Base-by-base conservation (phyloP, 1,140 invertebrate species). In the Teleopsis dalmanni region DNA sequence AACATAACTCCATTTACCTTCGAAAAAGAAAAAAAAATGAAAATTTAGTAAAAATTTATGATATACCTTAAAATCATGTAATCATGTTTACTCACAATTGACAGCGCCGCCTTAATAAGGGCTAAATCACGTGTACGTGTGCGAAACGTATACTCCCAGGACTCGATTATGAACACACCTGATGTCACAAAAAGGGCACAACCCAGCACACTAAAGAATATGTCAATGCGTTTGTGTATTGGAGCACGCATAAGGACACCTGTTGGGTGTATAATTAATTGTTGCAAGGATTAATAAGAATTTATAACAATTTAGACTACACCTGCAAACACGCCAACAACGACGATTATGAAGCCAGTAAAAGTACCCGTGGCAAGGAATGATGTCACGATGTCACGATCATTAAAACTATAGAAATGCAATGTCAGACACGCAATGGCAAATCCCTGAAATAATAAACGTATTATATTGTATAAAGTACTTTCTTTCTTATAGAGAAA, bases 141-240 rank as follows among this genome's bases (percentile, higher is more conserved):
- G 3, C 67, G 50, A 47, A 70, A 70, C 2, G 67, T 64, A 42
- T 65, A 63, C 47, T 62, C 58, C 26, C 65, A 55, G 51, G 80
- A 68, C 50, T 80, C 68, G 62, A 88, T 84, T 14, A 82, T 75
- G 5, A 88, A 59, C 1, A 80, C 76, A 18, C 85, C 86, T 16
- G 78, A 77, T 6, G 80, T 76, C 18, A 88, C 74, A 62, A 87
- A 89, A 0, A 87, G 58, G 0, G 74, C 79, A 33, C 80, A 81
- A 19, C 85, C 86, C 16, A 83, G 66, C 40, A 87, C 61, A 22
- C 81, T 82, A 69, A 82, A 88, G 72, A 85, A 88, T 35, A 88
- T 79, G 44, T 88, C 85, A 37, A 83, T 78, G 50, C 78, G 75
- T 62, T 78, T 78, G 63, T 78, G 79, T n/a, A 80, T 76, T 2